phyloP scores from a whole-genome alignment of 2,797 vertebrate genomes.

The Gymnoscopelus braueri region DNA sequence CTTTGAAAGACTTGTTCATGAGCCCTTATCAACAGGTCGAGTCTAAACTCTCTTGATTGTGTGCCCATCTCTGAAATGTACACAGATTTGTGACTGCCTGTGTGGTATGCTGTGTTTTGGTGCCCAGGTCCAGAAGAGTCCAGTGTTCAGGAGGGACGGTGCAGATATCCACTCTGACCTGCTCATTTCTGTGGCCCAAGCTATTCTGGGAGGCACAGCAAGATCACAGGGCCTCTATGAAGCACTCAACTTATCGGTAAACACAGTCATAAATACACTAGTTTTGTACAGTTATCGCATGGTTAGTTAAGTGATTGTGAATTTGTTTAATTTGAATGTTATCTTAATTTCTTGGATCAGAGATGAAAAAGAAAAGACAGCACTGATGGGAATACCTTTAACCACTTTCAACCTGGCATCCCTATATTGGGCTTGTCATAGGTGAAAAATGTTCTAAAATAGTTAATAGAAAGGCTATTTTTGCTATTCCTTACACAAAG shows the following conservation, averaged over 20 bases:
- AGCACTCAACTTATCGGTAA: constrained; percentile 89
- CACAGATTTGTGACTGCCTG: neutral
- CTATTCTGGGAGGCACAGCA: constrained; percentile 92
- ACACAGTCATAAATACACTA: constrained; percentile 28
- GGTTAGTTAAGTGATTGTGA: neutral
- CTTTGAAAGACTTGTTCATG: too few relatives aligned
- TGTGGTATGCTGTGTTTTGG: constrained; percentile 7
- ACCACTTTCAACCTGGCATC: too few relatives aligned
- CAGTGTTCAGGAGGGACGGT: constrained; percentile 90
- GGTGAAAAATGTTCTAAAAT: too few relatives aligned
- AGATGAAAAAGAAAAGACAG: neutral
- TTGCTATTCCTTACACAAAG: too few relatives aligned
- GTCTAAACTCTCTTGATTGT: too few relatives aligned
- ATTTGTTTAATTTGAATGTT: neutral
- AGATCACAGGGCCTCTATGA: constrained; percentile 93
- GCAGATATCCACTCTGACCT: constrained; percentile 96
- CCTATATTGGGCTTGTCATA: too few relatives aligned
- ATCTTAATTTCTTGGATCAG: neutral
- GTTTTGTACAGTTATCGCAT: neutral
- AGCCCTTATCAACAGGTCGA: too few relatives aligned
- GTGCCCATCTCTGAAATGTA: too few relatives aligned
- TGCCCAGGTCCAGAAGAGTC: constrained; percentile 93
- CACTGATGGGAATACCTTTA: neutral
- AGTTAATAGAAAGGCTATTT: too few relatives aligned
- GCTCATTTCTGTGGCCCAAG: constrained; percentile 91